A percentile compares a stretch with the other conserved stretches of the same genome.
phyloP scores from a whole-genome alignment of 2,113 vertebrate species.

The Oncorhynchus mykiss region DNA sequence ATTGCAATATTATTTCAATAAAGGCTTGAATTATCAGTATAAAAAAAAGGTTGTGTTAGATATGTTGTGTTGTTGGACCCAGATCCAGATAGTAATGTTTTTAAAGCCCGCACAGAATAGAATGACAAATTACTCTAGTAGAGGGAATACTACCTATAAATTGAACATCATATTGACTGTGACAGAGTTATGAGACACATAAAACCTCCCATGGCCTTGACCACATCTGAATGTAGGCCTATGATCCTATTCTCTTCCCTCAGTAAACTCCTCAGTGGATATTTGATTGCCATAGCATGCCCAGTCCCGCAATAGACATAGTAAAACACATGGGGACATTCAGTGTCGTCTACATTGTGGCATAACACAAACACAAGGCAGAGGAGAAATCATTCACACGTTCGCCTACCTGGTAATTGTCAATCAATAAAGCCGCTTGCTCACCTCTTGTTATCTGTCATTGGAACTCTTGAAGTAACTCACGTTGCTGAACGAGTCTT shows the following conservation, averaged over 20 bases:
- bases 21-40: not conserved
- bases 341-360: not conserved
- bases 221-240: not conserved
- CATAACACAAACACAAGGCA: not conserved
- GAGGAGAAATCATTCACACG: not conserved
- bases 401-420: not conserved
- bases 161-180: not conserved
- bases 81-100: too few relatives aligned
- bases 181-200: not conserved
- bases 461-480: slow-evolving; percentile 12
- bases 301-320: not conserved
- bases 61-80: too few relatives aligned
- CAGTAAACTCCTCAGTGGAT: not conserved
- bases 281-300: not conserved
- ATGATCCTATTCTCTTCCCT: not conserved
- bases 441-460: slow-evolving; percentile 55
- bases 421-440: slow-evolving; percentile 18
- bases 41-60: too few relatives aligned
- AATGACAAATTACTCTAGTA: too few relatives aligned
- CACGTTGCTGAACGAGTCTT: not conserved
- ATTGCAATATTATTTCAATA: not conserved
- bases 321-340: not conserved
- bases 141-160: not conserved
- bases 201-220: not conserved
- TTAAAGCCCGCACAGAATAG: too few relatives aligned